Evolutionary conservation across 2,888 invertebrate species (phyloP), one percentile per base, ranked within the genome.

Genomic region (Bibio marci): DNA sequence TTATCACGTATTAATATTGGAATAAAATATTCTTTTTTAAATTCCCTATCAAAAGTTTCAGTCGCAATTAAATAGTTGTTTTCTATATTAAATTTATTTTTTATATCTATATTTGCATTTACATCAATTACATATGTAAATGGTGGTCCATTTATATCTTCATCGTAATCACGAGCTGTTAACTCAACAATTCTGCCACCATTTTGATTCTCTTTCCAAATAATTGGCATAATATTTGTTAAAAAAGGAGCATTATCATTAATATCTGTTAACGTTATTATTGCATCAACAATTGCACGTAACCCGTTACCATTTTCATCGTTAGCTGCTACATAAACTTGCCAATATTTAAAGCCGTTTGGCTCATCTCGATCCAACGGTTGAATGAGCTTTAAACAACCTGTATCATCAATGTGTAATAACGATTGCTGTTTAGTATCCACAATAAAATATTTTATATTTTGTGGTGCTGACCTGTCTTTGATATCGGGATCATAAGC

Each of bases 241-340:
- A 88, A 67, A 55, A 78, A 80, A 0, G 95, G 95, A 0, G 86
- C 82, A 57, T 95, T 94, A 57, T 97, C 95, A 57, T 97, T 97
- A 51, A 91, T 82, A 53, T 95, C 95, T 4, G 70, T 69, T 19
- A 79, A 56, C 44, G 69, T 67, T 44, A 80, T 66, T 33, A 69
- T 79, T 18, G 87, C 79, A 49, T 76, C 74, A 1, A 74, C 73
- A 2, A 72, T 71, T 0, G 71, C 69, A 42, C 73, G 66, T 1
- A 67, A 59, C 17, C 76, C 76, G 13, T 71, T 71, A 6, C 77
- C 77, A 49, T 80, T 73, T 48, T 77, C 73, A 56, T 90, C 90
- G 32, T 75, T 71, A 1, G 90, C 90, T 52, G 76, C 66, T 42
- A 79, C 73, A 27, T 73, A 62, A 27, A 75, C 73, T 62, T 82